phyloP scores from a whole-genome alignment of 2,888 invertebrate species.

The Drosophila seclusa region DNA sequence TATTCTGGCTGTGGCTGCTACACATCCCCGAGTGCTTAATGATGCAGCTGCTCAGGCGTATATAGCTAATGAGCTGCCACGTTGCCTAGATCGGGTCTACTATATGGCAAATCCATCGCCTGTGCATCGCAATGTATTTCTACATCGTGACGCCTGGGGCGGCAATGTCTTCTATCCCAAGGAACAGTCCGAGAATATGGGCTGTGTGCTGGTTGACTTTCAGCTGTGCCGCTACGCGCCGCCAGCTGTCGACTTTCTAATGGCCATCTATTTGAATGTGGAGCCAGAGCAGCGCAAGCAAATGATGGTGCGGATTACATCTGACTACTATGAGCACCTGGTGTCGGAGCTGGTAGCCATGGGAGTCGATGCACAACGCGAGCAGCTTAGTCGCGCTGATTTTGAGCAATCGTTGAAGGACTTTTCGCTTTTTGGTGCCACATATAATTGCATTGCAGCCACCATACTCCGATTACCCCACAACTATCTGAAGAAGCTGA shows the following conservation, averaged over 20 bases:
- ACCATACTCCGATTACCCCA: constrained; percentile 81
- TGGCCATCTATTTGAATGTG: constrained; percentile 79
- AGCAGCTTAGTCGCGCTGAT: constrained; percentile 76
- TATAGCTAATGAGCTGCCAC: constrained; percentile 72
- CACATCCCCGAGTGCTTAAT: constrained; percentile 57
- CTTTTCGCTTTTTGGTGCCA: constrained; percentile 82
- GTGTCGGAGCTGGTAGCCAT: constrained; percentile 71
- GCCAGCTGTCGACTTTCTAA: constrained; percentile 81
- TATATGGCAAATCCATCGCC: constrained; percentile 81
- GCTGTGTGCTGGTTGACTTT: constrained; percentile 83
- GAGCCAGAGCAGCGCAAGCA: constrained; percentile 54
- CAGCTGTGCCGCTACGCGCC: constrained; percentile 83
- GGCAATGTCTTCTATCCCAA: constrained; percentile 82
- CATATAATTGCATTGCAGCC: constrained; percentile 82
- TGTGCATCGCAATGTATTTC: constrained; percentile 85
- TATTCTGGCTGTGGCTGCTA: constrained; percentile 62
- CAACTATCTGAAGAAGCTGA: constrained; percentile 81
- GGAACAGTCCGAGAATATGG: constrained; percentile 35
- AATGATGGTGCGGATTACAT: constrained; percentile 49
- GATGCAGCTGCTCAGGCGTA: constrained; percentile 61
- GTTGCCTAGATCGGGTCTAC: constrained; percentile 66
- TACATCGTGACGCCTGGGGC: constrained; percentile 85
- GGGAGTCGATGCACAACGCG: constrained; percentile 66
- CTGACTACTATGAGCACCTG: constrained; percentile 73
- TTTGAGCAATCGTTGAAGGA: constrained; percentile 82